Conservation (phyloP, 2,113 vertebrate genomes). For the Pipra filicauda region DNA sequence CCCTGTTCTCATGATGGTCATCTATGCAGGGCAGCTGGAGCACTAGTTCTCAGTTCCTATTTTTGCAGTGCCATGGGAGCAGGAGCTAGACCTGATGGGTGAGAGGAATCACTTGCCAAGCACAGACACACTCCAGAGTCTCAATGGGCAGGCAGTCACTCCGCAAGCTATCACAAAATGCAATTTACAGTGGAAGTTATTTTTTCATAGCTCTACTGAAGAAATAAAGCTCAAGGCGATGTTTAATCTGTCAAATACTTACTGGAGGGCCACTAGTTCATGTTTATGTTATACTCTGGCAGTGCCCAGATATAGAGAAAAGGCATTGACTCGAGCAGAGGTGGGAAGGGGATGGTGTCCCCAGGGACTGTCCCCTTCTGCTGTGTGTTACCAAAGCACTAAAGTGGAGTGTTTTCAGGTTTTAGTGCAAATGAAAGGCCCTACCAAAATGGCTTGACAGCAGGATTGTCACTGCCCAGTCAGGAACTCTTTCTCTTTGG, state of each 20-base stretch:
- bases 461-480: neutral
- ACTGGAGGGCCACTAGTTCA: neutral
- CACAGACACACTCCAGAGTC: accelerated
- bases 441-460: neutral
- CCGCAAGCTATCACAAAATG: neutral
- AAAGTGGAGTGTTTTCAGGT: neutral
- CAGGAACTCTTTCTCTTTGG: neutral
- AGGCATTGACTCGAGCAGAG: neutral
- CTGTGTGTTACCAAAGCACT: neutral
- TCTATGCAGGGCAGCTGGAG: neutral
- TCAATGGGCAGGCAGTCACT: neutral
- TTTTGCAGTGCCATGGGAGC: accelerated
- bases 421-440: neutral
- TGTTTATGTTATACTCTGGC: neutral
- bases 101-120: neutral
- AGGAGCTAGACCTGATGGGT: neutral
- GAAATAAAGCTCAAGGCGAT: conserved; percentile 21
- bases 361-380: neutral
- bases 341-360: neutral
- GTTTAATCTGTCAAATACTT: conserved; percentile 25
- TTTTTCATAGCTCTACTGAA: conserved; percentile 5
- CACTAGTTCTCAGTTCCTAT: neutral
- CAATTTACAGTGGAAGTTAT: neutral
- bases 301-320: neutral
- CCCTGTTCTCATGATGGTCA: neutral